Base-by-base conservation (phyloP, 2,888 invertebrate species). In the Leucozona laternaria region DNA sequence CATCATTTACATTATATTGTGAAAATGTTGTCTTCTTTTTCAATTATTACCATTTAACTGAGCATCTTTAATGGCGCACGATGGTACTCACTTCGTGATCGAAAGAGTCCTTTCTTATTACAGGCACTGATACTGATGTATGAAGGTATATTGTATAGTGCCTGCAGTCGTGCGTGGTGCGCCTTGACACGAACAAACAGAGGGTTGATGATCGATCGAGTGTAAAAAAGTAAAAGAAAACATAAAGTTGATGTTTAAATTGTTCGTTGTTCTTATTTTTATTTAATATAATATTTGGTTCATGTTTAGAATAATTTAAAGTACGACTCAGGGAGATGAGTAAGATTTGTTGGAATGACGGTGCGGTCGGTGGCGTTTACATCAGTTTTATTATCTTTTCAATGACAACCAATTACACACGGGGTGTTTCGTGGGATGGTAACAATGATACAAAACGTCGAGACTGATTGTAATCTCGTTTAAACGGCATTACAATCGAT, bases 121-220 rank as follows among this genome's bases (percentile, higher is more conserved):
- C 20, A 43, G 4, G 8, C 22, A 31, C 7, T 6, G 20, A 34
- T 34, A 28, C 13, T n/a, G 37, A 50, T 34, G 34, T 34, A n/a
- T n/a, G n/a, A n/a, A n/a, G n/a, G n/a, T n/a, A n/a, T n/a, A n/a
- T n/a, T n/a, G n/a, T n/a, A n/a, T n/a, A 31, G 20, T 50, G 20
- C 34, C 25, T n/a, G 50, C 7, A 50, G 68, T 58, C 66, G 71
- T 77, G 64, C 53, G 64, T 82, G 81, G 66, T 78, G 78, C 25
- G 72, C 85, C 85, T 81, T 85, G 85, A 81, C 77, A 85, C 76
- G 81, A 80, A 77, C 79, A 58, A 76, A 31, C 72, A 72, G 73
- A 55, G 77, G 85, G 81, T 81, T 85, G 85, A 85, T 85, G 85
- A 85, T 85, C 85, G 85, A 85, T 85, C 72, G 81, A 60, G 68